phyloP scores from a whole-genome alignment of 2,113 vertebrate species.

The Thunnus thynnus region DNA sequence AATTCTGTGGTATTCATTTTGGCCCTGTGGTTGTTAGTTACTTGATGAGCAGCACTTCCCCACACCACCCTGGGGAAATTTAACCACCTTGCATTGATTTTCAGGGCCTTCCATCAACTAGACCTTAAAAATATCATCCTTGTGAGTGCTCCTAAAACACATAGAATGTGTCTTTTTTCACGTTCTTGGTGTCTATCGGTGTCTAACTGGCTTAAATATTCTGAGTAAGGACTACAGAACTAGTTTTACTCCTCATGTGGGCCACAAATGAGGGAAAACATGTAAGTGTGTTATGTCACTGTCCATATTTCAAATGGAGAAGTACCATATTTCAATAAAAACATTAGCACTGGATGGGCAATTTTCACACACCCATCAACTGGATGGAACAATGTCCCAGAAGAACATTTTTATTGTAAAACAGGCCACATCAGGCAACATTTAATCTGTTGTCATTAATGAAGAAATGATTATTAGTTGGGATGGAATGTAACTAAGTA shows the following conservation, averaged over 20 bases:
- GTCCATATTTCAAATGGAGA: too few relatives aligned
- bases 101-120: conserved; percentile 57
- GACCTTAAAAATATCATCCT: conserved; percentile 44
- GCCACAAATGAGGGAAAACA: not conserved
- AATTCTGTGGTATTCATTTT: conserved; percentile 44
- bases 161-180: not conserved
- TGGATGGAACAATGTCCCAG: too few relatives aligned
- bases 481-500: too few relatives aligned
- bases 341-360: too few relatives aligned
- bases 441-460: too few relatives aligned
- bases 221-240: not conserved
- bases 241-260: not conserved
- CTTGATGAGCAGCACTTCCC: conserved; percentile 60
- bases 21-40: conserved; percentile 61
- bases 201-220: not conserved
- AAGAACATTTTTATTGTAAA: too few relatives aligned
- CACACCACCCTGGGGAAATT: conserved; percentile 63
- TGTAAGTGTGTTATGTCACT: too few relatives aligned
- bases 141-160: conserved; percentile 23
- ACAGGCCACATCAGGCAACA: too few relatives aligned
- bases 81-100: conserved; percentile 61
- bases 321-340: too few relatives aligned
- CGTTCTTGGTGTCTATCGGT: not conserved
- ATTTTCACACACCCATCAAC: too few relatives aligned
- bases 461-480: too few relatives aligned